phyloP scores from a whole-genome alignment of 2,797 vertebrate genomes.

The Lagocephalus sceleratus region DNA sequence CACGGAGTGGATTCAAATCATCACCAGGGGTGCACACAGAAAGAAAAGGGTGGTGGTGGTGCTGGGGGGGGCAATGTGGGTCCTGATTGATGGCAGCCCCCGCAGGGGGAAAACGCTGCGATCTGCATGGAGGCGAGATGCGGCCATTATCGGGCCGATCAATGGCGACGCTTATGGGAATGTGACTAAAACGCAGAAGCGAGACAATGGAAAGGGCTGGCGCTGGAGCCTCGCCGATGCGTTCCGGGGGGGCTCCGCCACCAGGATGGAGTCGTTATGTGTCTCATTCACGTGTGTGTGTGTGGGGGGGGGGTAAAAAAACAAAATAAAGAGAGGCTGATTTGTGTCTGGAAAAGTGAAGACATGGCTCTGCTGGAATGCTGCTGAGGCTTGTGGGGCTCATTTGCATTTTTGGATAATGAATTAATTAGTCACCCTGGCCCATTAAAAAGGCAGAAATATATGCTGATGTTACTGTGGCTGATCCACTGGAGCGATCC shows the following conservation, averaged over 20 bases:
- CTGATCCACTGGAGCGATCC: no score
- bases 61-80: conserved; percentile 32
- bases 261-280: no score
- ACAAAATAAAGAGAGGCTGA: no score
- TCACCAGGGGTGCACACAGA: conserved; percentile 39
- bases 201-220: conserved; percentile 44
- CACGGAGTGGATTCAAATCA: conserved; percentile 81
- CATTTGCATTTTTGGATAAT: conserved; percentile 79
- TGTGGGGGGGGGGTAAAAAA: background rate
- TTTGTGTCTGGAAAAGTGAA: conserved; percentile 32
- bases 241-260: background rate
- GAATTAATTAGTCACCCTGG: conserved; percentile 77
- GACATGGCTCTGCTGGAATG: conserved; percentile 22
- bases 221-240: background rate
- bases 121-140: background rate
- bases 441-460: conserved; percentile 65
- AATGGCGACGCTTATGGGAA: conserved; percentile 62
- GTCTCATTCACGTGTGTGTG: no score
- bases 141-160: conserved; percentile 64
- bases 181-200: conserved; percentile 59
- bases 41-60: conserved; percentile 39
- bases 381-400: conserved; percentile 50
- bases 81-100: conserved; percentile 80
- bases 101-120: conserved; percentile 62
- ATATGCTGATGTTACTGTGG: conserved; percentile 22